Base-by-base conservation (phyloP, 2,113 vertebrate genomes). In the Ia io region DNA sequence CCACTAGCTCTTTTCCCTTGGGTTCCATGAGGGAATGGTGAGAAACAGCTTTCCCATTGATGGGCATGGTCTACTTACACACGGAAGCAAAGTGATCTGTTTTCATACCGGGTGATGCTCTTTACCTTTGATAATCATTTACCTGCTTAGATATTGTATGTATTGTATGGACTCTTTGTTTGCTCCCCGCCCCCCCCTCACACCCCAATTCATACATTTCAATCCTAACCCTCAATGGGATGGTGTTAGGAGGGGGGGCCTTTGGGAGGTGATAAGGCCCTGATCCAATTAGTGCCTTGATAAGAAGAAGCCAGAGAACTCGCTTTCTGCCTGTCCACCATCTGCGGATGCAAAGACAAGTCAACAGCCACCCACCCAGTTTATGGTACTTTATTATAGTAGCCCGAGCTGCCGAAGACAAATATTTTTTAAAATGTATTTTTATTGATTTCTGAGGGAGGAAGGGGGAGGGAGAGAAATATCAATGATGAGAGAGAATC, bases 121-220 rank as follows among this genome's bases (percentile, higher is more conserved):
- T 90, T 95, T 49, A 70, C 79, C 30, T 77, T 93, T 70, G 35
- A 71, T 65, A 32, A 61, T 86, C 89, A 71, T 53, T 82, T 82
- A 42, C 11, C 70, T 90, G 65, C 76, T 95, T 77, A 93, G 74
- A 93, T 94, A 69, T 92, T 80, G 17, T 76, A 47, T 73, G 42
- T 94, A 69, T 92, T 79, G 17, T 76, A 42, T 73, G 35, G 79
- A 79, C 73, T 85, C 23, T 71, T 63, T 30, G 11, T 78, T 56
- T 51, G 17, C 56, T 35, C 12, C 51, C 32, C 32, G 3, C 2
- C 32, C 16, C 35, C 14, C 23, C 32, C 40, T 6, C 32, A 8
- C 30, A 2, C 37, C 37, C 37, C 37, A 22, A 20, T 63, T 77
- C 16, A 9, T 51, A 73, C 2, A 0, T 63, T 80, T 30, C 53